A percentile compares a stretch with the other conserved stretches of the same genome.
phyloP scores from a whole-genome alignment of 2,113 vertebrate species.

The Anser brachyrhynchus region DNA sequence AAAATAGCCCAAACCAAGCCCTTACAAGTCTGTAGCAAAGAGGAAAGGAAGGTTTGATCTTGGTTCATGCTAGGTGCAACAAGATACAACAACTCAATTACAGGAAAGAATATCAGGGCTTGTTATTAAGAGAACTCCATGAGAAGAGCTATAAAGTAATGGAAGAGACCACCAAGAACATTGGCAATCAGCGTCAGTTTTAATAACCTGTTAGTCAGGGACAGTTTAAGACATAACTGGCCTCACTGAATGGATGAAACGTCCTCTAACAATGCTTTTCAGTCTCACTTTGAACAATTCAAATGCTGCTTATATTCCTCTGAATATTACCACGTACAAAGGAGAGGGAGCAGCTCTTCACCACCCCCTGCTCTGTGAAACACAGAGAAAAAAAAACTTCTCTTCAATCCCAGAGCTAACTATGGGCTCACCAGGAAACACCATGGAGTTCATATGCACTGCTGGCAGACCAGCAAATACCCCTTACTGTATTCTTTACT shows the following conservation, averaged over 20 bases:
- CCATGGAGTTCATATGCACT: no score
- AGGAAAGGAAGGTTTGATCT: neutral
- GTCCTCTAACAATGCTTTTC: neutral
- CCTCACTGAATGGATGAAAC: neutral
- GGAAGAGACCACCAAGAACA: neutral
- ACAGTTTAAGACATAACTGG: neutral
- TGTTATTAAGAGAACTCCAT: neutral
- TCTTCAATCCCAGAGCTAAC: neutral
- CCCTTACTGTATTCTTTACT: accelerated
- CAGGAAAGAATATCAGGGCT: neutral
- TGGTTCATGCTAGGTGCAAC: neutral
- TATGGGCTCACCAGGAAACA: accelerated
- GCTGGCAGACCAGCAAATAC: accelerated
- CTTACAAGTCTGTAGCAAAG: neutral
- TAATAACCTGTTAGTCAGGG: neutral
- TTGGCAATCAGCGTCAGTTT: neutral
- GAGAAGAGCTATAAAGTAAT: neutral
- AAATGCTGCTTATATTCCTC: neutral
- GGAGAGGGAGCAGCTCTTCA: neutral
- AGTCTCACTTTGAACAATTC: accelerated
- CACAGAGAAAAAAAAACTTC: accelerated
- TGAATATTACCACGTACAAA: neutral
- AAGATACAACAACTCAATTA: neutral
- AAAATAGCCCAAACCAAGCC: neutral
- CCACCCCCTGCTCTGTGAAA: neutral